Base-by-base conservation (phyloP, 2,113 vertebrate species). In the Tylochromis polylepis region DNA sequence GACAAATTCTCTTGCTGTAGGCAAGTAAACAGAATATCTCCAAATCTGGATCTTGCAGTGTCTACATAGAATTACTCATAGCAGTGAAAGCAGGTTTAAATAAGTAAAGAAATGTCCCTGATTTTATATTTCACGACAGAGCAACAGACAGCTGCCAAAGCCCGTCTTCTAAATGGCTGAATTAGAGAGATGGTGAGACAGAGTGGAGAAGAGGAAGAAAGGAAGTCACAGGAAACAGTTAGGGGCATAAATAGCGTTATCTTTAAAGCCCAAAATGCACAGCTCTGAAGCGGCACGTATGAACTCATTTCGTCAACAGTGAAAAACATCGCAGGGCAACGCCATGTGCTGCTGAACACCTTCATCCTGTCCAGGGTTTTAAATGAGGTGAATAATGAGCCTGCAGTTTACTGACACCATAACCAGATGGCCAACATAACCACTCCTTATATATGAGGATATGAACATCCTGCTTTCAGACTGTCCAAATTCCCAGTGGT, bases 61-160 rank as follows among this genome's bases (percentile, higher is more conserved):
- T 77, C 72, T 46, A 77, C 46, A n/a, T 14, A 49, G 16, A 31
- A 49, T 75, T 31, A 34, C 27, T 77, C 72, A 67, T 53, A 29
- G 20, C 29, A 53, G 10, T 43, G 5, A 81, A 58, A 49, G 24
- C 15, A 57, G 56, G 31, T 79, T 62, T 43, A 62, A 46, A 55
- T 5, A 75, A 24, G 15, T 41, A 41, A 11, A 20, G 27, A 51
- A 77, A 31, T 3, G 4, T 18, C 31, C 51, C 43, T n/a, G 27
- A 34, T 34, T 77, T 77, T 77, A n/a, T 16, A 77, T 77, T 31
- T 31, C 67, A 22, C 8, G 58, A 87, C 79, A 57, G 57, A 56
- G 43, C 81, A 56, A 93, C 89, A 91, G 87, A 89, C 24, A 41
- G 77, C 24, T 9, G 8, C 9, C 11, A 8, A 59, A 90, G 89